Conservation (phyloP, 2,113 vertebrate genomes). For the Rafetus swinhoei region DNA sequence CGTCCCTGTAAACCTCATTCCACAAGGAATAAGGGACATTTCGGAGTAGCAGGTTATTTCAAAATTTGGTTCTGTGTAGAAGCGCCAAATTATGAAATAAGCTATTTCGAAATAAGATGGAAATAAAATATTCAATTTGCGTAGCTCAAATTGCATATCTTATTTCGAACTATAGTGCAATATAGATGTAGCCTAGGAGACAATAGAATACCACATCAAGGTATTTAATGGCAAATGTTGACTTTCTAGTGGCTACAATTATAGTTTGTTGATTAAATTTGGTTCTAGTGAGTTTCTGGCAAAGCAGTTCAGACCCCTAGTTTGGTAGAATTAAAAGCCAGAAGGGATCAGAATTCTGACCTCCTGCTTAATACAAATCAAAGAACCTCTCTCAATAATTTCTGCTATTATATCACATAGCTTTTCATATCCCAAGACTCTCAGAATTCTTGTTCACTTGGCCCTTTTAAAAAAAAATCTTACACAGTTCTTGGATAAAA, state of each 20-base stretch:
- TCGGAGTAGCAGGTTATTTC: too few species aligned
- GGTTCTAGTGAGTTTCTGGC: conserved; percentile 26
- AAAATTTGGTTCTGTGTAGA: too few species aligned
- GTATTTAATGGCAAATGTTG: not conserved
- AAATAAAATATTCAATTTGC: too few species aligned
- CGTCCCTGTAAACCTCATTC: too few species aligned
- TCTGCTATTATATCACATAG: not conserved
- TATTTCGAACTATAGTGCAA: too few species aligned
- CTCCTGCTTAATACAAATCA: conserved; percentile 19
- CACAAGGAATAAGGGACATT: too few species aligned
- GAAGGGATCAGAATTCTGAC: conserved; percentile 42
- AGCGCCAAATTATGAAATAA: too few species aligned
- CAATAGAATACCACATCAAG: not conserved
- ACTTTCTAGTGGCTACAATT: not conserved
- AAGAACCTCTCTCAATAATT: not conserved
- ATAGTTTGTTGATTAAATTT: too few species aligned
- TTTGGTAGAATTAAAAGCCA: conserved; percentile 32
- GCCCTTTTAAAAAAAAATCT: not conserved
- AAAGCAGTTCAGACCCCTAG: conserved; percentile 15
- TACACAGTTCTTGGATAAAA: not conserved
- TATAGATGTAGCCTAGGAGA: not conserved
- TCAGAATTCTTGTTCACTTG: not conserved
- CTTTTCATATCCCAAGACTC: conserved; percentile 16
- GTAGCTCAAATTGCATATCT: too few species aligned
- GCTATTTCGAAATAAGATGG: too few species aligned